These are phyloP conservation scores for Picus viridis DNA, from an alignment of 2,797 vertebrate genomes.

Conservation along the genomic window DNA sequence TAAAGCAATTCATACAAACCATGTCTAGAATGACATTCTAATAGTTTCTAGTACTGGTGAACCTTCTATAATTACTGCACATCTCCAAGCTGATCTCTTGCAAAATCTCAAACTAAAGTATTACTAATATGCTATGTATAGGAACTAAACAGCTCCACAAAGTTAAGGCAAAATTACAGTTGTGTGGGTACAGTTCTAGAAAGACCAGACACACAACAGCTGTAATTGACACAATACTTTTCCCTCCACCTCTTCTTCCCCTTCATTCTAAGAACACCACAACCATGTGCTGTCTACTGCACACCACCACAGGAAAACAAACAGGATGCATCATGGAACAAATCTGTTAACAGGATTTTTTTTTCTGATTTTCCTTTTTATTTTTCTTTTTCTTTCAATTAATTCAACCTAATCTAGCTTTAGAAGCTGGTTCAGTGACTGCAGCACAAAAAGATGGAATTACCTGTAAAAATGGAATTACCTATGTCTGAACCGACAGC, in stretches of 20 bases:
- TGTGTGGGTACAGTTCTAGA: not conserved
- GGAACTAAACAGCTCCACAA: not conserved
- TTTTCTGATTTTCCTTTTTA: not conserved
- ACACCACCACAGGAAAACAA: not conserved
- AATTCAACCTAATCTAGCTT: not conserved
- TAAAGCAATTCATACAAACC: not conserved
- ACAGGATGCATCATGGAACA: not conserved
- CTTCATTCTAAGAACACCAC: not conserved
- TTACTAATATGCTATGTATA: not conserved
- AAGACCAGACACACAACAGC: not conserved
- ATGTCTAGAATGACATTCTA: not conserved
- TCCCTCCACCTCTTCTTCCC: not conserved
- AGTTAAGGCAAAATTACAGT: not conserved
- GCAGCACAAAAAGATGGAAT: not conserved
- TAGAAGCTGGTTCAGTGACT: not conserved
- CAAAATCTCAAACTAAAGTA: not conserved
- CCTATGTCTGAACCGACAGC: not conserved
- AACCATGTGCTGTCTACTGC: accelerated
- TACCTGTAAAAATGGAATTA: not conserved
- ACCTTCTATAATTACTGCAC: not conserved
- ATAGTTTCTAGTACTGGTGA: not conserved
- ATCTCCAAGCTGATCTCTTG: not conserved
- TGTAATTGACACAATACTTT: not conserved
- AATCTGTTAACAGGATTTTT: not conserved
- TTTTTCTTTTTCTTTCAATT: not conserved